Conservation (phyloP, 92 coral and sea anemone genomes). For the Scolanthus callimorphus region DNA sequence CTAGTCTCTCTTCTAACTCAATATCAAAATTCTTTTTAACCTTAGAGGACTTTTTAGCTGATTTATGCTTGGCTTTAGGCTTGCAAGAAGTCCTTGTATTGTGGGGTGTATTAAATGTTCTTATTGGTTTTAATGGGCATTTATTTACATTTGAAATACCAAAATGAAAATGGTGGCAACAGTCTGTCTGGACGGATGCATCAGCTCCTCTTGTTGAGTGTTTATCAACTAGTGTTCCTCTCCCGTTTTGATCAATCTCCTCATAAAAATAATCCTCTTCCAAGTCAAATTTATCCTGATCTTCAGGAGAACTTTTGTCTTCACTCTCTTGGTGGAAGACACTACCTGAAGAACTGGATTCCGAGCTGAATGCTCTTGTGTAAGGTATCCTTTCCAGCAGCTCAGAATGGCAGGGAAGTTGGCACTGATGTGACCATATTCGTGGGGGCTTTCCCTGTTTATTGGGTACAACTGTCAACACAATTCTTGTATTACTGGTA, state of each 20-base stretch:
- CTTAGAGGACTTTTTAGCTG: not conserved
- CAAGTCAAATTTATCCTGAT: not conserved
- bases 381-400: not conserved
- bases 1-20: constrained; percentile 5
- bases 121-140: too few relatives aligned
- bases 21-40: too few relatives aligned
- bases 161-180: too few relatives aligned
- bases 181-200: constrained; percentile 29
- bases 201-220: constrained; percentile 7
- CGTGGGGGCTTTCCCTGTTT: not conserved
- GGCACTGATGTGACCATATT: constrained; percentile 34
- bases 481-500: not conserved
- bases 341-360: constrained; percentile 2
- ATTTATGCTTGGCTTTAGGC: not conserved
- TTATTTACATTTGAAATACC: too few relatives aligned
- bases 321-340: constrained; percentile 6
- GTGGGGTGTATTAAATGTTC: too few relatives aligned
- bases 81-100: too few relatives aligned
- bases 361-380: constrained; percentile 1
- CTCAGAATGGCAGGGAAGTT: constrained; percentile 8
- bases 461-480: too few relatives aligned
- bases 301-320: not conserved
- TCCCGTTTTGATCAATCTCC: not conserved
- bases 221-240: not conserved
- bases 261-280: not conserved